Conservation (phyloP, 2,888 invertebrate genomes). For the Brachynemurus nebulosus region DNA sequence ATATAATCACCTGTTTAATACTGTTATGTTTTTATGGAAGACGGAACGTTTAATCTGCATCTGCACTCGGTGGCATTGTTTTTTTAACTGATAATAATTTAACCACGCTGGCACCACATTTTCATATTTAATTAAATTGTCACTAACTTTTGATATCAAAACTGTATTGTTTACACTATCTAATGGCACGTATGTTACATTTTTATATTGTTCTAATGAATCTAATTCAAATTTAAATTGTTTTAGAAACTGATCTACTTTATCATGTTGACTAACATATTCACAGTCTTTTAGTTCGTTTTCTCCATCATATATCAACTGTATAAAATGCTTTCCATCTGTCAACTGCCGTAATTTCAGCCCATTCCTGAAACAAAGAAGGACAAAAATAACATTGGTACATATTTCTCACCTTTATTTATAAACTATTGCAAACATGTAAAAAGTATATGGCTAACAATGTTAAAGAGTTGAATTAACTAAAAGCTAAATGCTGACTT, state of each 20-base stretch:
- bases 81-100: conserved; percentile 42
- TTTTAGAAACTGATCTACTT: conserved; percentile 43
- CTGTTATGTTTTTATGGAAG: background rate
- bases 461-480: too few species aligned
- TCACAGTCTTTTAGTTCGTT: conserved; percentile 52
- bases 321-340: conserved; percentile 53
- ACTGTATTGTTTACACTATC: conserved; percentile 35
- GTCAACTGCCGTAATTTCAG: conserved; percentile 50
- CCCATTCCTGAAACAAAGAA: conserved; percentile 35
- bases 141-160: conserved; percentile 35
- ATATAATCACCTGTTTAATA: background rate
- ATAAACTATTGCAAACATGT: too few species aligned
- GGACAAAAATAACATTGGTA: conserved; percentile 6
- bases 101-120: conserved; percentile 33
- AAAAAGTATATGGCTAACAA: too few species aligned
- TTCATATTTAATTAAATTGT: background rate
- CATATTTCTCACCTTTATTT: too few species aligned
- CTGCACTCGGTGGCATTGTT: conserved; percentile 37
- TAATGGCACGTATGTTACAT: conserved; percentile 41
- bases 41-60: conserved; percentile 14
- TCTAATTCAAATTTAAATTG: conserved; percentile 42
- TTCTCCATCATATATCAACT: conserved; percentile 49
- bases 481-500: too few species aligned
- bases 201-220: conserved; percentile 26
- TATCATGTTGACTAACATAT: conserved; percentile 38